Percentiles rank a stretch among this genome's conserved stretches.
These are phyloP conservation scores for Apis mellifera DNA, from an alignment of 1,140 invertebrate species.

Conservation along the genomic window DNA sequence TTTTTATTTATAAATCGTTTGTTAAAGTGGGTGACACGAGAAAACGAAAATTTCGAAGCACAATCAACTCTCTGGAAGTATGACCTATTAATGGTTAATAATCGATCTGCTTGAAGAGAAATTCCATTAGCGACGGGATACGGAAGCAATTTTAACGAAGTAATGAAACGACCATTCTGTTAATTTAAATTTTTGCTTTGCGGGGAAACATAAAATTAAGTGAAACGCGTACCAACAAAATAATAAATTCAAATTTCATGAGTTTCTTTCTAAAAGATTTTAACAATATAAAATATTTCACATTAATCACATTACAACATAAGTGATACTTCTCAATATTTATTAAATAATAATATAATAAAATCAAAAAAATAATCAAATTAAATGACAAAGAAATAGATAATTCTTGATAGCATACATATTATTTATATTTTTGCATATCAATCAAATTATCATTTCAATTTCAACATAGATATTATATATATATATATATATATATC, in stretches of 20 bases:
- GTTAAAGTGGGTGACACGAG: not conserved
- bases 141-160: constrained; percentile 20
- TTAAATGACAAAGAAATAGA: no score
- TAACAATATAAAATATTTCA: no score
- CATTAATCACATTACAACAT: no score
- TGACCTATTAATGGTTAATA: constrained; percentile 45
- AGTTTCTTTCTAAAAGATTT: no score
- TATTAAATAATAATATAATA: not conserved
- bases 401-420: no score
- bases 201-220: not conserved
- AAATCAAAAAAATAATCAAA: not conserved
- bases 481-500: no score
- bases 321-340: no score
- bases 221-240: not conserved
- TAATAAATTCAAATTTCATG: no score
- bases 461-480: no score
- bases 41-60: constrained; percentile 7
- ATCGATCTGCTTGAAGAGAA: constrained; percentile 37
- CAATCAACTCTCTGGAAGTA: not conserved
- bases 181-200: constrained; percentile 24
- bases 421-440: no score
- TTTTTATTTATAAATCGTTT: not conserved
- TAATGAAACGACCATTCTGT: not conserved
- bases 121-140: constrained; percentile 35
- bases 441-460: no score